Percentiles rank a stretch among this genome's conserved stretches.
These are phyloP conservation scores for Struthidea cinerea DNA, from an alignment of 2,113 vertebrate genomes.

Conservation along the genomic window DNA sequence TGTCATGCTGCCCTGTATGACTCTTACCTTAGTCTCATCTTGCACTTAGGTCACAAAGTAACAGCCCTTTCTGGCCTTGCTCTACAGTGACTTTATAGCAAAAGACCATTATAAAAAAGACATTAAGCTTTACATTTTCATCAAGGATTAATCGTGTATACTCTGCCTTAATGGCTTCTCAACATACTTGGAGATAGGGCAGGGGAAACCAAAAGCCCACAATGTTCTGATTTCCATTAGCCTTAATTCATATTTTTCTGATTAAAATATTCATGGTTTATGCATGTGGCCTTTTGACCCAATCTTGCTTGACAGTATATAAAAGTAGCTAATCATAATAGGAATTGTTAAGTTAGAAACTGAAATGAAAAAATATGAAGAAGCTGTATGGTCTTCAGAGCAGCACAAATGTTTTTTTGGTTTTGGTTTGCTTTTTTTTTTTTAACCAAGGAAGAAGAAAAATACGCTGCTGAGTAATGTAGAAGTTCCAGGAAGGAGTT, in stretches of 20 bases:
- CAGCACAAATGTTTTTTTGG: not conserved
- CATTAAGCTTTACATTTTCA: not conserved
- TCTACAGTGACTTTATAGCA: not conserved
- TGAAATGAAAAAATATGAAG: not conserved
- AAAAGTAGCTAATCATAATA: not conserved
- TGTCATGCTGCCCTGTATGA: fast-evolving
- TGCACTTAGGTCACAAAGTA: not conserved
- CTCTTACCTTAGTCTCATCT: not conserved
- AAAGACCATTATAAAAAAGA: not conserved
- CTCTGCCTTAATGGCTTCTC: not conserved
- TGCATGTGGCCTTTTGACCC: not conserved
- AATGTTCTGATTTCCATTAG: not conserved
- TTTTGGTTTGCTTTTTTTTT: not conserved
- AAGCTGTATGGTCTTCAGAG: not conserved
- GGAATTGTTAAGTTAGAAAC: not conserved
- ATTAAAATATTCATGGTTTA: not conserved
- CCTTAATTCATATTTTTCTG: not conserved
- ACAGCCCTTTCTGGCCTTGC: not conserved
- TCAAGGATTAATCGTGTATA: not conserved
- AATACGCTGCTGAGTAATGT: not conserved
- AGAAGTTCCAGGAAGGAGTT: not conserved
- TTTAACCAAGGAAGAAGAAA: not conserved
- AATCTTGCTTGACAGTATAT: not conserved
- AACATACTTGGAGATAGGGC: not conserved
- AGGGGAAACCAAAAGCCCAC: not conserved